A percentile compares a stretch with the other conserved stretches of the same genome.
These are phyloP conservation scores for Melinaea menophilus DNA, from an alignment of 2,888 invertebrate genomes.

Conservation along the genomic window DNA sequence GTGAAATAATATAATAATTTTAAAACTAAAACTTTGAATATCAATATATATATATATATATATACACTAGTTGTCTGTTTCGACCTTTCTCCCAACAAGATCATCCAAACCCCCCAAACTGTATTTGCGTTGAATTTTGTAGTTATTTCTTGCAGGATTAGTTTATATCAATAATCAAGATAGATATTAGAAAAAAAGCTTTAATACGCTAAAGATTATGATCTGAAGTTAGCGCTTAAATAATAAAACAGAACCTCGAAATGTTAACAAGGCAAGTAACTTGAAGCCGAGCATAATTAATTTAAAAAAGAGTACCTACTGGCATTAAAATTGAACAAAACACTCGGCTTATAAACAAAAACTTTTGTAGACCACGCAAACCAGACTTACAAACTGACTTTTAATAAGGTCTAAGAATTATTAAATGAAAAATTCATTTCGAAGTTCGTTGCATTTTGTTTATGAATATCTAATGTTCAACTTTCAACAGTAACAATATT, in stretches of 20 bases:
- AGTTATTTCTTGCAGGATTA: too few species aligned
- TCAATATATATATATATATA: too few species aligned
- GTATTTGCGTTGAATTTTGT: too few species aligned
- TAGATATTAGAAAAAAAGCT: not conserved
- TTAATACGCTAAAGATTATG: not conserved
- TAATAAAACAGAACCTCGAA: conserved; percentile 1
- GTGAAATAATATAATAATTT: too few species aligned
- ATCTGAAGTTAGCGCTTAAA: not conserved
- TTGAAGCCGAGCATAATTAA: conserved; percentile 3
- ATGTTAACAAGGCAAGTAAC: conserved; percentile 5
- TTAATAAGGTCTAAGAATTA: conserved; percentile 23
- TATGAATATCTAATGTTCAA: too few species aligned
- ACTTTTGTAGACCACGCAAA: conserved; percentile 18
- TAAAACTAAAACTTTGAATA: too few species aligned
- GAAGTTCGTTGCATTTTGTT: too few species aligned
- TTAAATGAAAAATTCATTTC: too few species aligned
- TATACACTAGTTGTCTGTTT: too few species aligned
- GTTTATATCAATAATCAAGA: not conserved
- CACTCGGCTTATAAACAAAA: conserved; percentile 15
- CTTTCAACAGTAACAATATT: too few species aligned
- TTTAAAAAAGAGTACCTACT: conserved; percentile 1
- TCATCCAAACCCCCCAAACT: too few species aligned
- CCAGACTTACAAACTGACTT: conserved; percentile 21
- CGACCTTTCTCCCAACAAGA: too few species aligned
- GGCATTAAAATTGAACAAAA: conserved; percentile 8